Evolutionary conservation across 2,888 invertebrate species (phyloP), one percentile per base, ranked within the genome.

Genomic region (Orchesella flavescens): DNA sequence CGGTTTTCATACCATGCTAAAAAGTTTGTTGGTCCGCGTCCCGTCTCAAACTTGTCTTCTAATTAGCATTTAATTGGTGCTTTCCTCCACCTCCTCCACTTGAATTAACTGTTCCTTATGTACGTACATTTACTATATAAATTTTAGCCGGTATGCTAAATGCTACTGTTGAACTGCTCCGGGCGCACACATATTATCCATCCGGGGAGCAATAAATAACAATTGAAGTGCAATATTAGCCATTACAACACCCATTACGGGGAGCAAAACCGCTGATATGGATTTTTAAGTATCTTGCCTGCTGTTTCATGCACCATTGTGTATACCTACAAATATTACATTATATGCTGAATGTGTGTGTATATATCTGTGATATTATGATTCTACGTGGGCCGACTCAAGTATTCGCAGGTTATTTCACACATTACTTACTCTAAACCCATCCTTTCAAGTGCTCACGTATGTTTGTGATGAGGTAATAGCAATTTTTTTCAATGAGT

Each of bases 51-150:
- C 57, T 68, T 76, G 76, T 66, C 68, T 17, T 21, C 59, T 61
- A 78, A 78, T 78, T 78, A 78, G 71, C 78, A 78, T 78, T 68
- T 78, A 78, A 69, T 78, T 78, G 71, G 49, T 69, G 21, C 71
- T 78, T 78, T 77, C 68, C 69, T 77, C 59, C 65, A 63, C 55
- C 57, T 57, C 57, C 57, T 59, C 23, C 72, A 43, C 19, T 43
- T 59, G 59, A 59, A 21, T 3, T 3, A 43, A 72, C 19, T 72
- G 21, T 71, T 34, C 21, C n/a, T 24, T 71, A 34, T 23, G 59
- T 13, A 19, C 44, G 5, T 19, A 65, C 12, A 43, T 15, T 43
- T 65, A n/a, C n/a, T 7, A n/a, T 17, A 19, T 19, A n/a, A 10
- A 1, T 66, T 7, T 66, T 34, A 17, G n/a, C n/a, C 43, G 66